Base-by-base conservation (phyloP, 2,797 vertebrate species). In the Gymnoscopelus braueri region DNA sequence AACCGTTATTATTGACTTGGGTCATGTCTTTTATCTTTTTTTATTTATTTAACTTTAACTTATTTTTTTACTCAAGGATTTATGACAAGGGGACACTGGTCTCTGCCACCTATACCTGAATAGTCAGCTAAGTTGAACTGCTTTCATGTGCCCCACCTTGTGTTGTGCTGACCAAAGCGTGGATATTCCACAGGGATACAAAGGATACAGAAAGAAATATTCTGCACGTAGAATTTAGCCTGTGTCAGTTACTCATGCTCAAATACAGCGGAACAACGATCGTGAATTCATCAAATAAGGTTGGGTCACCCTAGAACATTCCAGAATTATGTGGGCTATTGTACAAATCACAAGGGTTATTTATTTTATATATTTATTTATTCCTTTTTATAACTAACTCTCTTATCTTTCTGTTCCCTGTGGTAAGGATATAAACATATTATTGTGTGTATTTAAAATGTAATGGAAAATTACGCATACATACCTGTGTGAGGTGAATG, bases 111-210 rank as follows among this genome's bases (percentile, higher is more conserved):
- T 65, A 13, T 44, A 26, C 52, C 79, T 76, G 62, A 82, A 64
- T 63, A 74, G 63, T 67, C 58, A 79, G 82, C 77, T 68, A 74
- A 77, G 72, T 67, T 75, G 58, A 63, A 59, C 12, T 3, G 35
- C 35, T 57, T 35, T 55, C 9, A 62, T 35, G 13, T 76, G 60
- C 44, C 39, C 63, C 50, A 72, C 62, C 66, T 49, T 69, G 52
- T 69, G 49, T 69, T 54, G 14, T 74, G 77, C 73, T 79, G 71
- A 85, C 72, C 64, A 72, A 57, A 76, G 48, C 9, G 8, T 8
- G 8, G 2, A 39, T 39, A 39, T 39, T 39, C 39, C 39, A 39
- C 39, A 44, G 65, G 35, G 67, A 47, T 69, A 58, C 57, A 60
- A 81, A 70, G 44, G 56, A 54, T 44, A 13, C 24, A 55, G 68